phyloP scores from a whole-genome alignment of 2,113 vertebrate genomes.

The Jaculus jaculus region DNA sequence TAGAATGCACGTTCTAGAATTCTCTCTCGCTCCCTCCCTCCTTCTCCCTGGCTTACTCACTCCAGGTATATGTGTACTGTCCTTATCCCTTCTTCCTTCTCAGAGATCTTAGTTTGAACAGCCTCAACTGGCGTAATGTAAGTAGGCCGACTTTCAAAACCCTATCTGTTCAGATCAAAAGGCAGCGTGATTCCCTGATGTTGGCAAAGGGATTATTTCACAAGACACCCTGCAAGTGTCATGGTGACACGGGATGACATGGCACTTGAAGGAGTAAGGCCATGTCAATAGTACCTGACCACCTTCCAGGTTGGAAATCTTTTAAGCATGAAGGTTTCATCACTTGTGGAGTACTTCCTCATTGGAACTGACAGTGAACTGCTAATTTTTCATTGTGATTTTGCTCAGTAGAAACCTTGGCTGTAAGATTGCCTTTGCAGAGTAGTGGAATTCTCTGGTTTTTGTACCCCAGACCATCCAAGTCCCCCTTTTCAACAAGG shows the following conservation, averaged over 20 bases:
- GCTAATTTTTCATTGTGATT: conserved; percentile 83
- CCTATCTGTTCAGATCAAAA: conserved; percentile 82
- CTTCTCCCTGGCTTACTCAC: conserved; percentile 58
- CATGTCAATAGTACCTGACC: conserved; percentile 79
- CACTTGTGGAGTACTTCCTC: conserved; percentile 79
- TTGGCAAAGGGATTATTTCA: conserved; percentile 85
- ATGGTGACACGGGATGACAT: conserved; percentile 81
- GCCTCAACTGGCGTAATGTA: conserved; percentile 67
- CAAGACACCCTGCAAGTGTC: conserved; percentile 81
- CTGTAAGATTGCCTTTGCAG: background rate
- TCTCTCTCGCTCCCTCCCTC: conserved; percentile 58
- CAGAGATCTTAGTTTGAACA: conserved; percentile 63
- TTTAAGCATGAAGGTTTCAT: conserved; percentile 78
- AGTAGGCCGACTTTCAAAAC: conserved; percentile 78
- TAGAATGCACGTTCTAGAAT: conserved; percentile 66
- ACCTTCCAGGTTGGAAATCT: conserved; percentile 82
- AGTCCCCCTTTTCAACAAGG: background rate
- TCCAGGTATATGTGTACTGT: conserved; percentile 46
- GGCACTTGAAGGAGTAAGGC: conserved; percentile 82
- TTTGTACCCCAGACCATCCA: background rate
- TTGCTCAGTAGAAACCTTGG: conserved; percentile 67
- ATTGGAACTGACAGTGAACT: conserved; percentile 81
- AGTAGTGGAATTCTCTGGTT: background rate
- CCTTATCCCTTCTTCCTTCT: conserved; percentile 42
- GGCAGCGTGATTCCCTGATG: conserved; percentile 81